Evolutionary conservation across 2,797 vertebrate species (phyloP), one percentile per base, ranked within the genome.

Genomic region (Eremophila alpestris): DNA sequence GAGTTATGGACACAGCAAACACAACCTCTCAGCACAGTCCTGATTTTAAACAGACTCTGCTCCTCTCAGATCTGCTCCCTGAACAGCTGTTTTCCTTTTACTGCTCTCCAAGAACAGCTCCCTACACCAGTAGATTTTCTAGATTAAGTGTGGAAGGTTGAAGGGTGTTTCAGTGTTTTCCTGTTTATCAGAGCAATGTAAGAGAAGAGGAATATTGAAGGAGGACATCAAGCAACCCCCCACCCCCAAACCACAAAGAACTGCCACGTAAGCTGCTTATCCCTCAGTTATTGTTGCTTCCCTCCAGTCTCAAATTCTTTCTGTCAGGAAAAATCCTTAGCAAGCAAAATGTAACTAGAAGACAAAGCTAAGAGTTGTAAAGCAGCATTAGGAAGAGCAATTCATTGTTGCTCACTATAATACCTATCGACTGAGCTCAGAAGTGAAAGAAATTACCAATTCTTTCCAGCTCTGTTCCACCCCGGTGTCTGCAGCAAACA

Each of bases 231-330:
- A 89, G 76, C 75, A 84, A 55, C 16, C 34, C 59, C 40, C 56
- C 68, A 27, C 65, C 64, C 52, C n/a, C 19, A 79, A 69, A 41
- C 38, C 73, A 51, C 70, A 40, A 56, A 81, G 64, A 75, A 56
- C 62, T 92, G 62, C 68, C 71, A 87, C 24, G 62, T 90, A 79
- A 91, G 91, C 68, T 89, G 79, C 91, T 91, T 87, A 90, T 87
- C 87, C 93, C 64, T 54, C 43, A 8, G 17, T 74, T 59, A 83
- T 32, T 85, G 84, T 71, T 70, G 89, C 87, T 93, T 90, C 81
- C 79, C 92, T 94, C 89, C 92, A 88, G 89, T 11, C 90, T 77
- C 85, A 87, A 94, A 96, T 96, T 96, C 94, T 10, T 89, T 63
- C 84, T 94, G 81, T 80, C 64, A 83, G 45, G 76, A 69, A 89